Percentiles rank a stretch among this genome's conserved stretches.
Evolutionary conservation across 1,140 invertebrate genomes (phyloP).

Genomic region (Drosophila neocordata): DNA sequence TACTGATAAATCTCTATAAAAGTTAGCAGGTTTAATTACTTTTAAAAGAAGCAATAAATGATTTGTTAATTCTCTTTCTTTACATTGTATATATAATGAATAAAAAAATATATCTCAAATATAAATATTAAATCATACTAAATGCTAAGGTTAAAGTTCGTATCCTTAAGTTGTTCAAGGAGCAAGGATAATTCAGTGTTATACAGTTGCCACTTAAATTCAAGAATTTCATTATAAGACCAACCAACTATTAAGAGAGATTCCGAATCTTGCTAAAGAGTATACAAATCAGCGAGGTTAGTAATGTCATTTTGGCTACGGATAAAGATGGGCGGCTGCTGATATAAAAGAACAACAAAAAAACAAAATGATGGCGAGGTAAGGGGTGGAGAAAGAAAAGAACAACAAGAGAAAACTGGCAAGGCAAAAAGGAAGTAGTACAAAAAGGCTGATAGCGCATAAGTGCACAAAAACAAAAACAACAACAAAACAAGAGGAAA

Average conservation of each 20-base stretch:
- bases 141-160: too few relatives aligned
- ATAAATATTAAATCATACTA: too few relatives aligned
- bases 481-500: conserved; percentile 54
- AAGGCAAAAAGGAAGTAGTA: conserved; percentile 39
- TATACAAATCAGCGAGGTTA: conserved; percentile 54
- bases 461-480: conserved; percentile 64
- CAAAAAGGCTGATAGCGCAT: conserved; percentile 77
- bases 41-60: too few relatives aligned
- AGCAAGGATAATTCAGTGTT: too few relatives aligned
- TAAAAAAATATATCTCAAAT: too few relatives aligned
- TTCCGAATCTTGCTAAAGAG: conserved; percentile 1
- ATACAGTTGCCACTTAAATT: too few relatives aligned
- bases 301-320: conserved; percentile 33
- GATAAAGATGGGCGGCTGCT: conserved; percentile 62
- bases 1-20: conserved; percentile 15
- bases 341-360: conserved; percentile 48
- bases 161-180: too few relatives aligned
- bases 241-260: neutral
- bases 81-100: too few relatives aligned
- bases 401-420: conserved; percentile 57
- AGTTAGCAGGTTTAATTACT: too few relatives aligned
- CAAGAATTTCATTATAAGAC: too few relatives aligned
- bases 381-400: conserved; percentile 35
- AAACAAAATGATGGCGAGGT: neutral
- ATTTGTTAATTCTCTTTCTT: too few relatives aligned